phyloP scores from a whole-genome alignment of 1,140 invertebrate species.

The Drosophila paulistorum region DNA sequence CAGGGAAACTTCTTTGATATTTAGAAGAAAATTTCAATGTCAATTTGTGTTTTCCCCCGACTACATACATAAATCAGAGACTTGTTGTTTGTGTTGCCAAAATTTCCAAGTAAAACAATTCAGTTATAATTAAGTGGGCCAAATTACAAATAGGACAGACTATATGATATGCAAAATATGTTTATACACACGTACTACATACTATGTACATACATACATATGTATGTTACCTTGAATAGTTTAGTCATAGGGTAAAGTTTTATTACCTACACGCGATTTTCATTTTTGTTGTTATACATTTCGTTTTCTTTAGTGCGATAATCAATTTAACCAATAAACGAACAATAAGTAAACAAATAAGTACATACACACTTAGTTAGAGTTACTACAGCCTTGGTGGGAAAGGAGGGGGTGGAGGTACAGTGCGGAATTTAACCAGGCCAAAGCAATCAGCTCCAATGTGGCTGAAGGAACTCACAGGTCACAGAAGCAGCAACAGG shows the following conservation, averaged over 20 bases:
- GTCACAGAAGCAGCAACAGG: background rate
- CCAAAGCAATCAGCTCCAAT: too few species aligned
- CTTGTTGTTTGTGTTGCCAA: too few species aligned
- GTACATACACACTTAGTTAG: background rate
- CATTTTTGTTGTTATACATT: background rate
- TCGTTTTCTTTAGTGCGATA: background rate
- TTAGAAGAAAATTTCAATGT: too few species aligned
- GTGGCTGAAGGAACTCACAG: background rate
- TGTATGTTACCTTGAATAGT: conserved; percentile 5
- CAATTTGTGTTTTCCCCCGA: too few species aligned
- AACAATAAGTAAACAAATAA: background rate
- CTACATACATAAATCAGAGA: too few species aligned
- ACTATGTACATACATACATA: background rate
- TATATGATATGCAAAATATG: background rate
- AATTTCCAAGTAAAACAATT: too few species aligned
- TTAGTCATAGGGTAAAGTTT: conserved; percentile 5
- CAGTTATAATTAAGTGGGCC: too few species aligned
- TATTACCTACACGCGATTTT: conserved; percentile 3
- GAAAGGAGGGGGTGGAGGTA: too few species aligned
- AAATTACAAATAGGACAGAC: too few species aligned
- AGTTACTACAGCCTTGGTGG: too few species aligned
- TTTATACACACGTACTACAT: conserved; percentile 15
- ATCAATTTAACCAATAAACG: conserved; percentile 6
- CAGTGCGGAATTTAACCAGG: too few species aligned
- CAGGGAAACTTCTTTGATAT: too few species aligned